Base-by-base conservation (phyloP, 2,113 vertebrate species). In the Hippolais icterina region DNA sequence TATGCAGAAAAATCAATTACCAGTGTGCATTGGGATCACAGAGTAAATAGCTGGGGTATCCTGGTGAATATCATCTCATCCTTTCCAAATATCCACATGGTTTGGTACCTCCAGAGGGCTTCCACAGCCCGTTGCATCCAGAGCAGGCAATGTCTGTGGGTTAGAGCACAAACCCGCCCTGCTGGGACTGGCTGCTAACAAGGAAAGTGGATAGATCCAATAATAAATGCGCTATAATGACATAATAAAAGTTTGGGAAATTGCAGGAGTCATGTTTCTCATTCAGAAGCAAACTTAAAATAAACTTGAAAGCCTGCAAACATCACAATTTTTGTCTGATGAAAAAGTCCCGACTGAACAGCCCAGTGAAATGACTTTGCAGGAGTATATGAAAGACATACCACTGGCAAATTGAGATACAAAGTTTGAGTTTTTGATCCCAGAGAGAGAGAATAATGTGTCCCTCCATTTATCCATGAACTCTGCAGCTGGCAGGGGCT, bases 401-500 rank as follows among this genome's bases (percentile, higher is more conserved):
- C 96, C 94, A 69, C 69, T 95, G 93, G 94, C 87, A 91, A 97
- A 95, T 86, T 89, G 96, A 97, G 97, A 95, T 93, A 91, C 93
- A 92, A 95, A 93, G 97, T 97, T 97, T 95, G 93, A 95, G 86
- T 19, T 96, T 97, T 97, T 97, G 97, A 97, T 96, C 97, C 96
- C 89, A 92, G 96, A 96, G 95, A 97, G 93, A 96, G 97, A 97
- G 95, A 98, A 97, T 97, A 98, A 97, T 92, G 87, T 86, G 97
- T 97, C 95, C 95, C 94, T 98, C 96, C 97, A 97, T 98, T 97
- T 98, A 97, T 95, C 96, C 97, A 93, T 97, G 97, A 98, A 98
- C 97, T 96, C 95, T 97, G 96, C 97, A 98, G 98, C 98, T 98
- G 98, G 97, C 96, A 96, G 80, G 95, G 96, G 78, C 92, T 96